Conservation (phyloP, 92 coral and sea anemone species). For the Palythoa grandis region DNA sequence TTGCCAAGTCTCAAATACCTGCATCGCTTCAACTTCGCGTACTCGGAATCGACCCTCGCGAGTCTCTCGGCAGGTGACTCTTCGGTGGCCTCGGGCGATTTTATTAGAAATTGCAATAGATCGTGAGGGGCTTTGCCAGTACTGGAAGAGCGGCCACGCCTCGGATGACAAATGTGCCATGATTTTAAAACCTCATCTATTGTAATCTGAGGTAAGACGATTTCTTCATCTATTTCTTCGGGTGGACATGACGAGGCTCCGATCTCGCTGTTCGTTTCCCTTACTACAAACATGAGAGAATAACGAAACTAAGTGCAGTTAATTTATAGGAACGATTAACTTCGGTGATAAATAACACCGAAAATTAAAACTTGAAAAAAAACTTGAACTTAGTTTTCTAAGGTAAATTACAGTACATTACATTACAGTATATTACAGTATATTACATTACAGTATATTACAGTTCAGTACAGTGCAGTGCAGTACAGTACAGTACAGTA, state of each 20-base stretch:
- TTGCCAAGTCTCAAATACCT: conserved; percentile 72
- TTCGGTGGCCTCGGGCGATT: conserved; percentile 45
- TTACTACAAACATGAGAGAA: not conserved
- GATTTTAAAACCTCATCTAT: conserved; percentile 82
- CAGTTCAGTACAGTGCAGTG: no score
- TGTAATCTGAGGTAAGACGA: conserved; percentile 74
- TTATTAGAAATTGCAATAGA: conserved; percentile 70
- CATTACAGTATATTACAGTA: no score
- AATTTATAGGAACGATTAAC: not conserved
- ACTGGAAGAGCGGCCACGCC: conserved; percentile 61
- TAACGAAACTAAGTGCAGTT: not conserved
- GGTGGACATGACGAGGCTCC: not conserved
- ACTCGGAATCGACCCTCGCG: conserved; percentile 49
- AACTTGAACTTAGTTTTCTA: no score
- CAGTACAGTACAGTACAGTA: no score
- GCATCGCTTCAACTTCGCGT: conserved; percentile 72
- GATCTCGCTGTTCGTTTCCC: not conserved
- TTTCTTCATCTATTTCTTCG: conserved; percentile 10
- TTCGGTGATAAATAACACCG: no score
- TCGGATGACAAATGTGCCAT: conserved; percentile 66
- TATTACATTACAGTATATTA: no score
- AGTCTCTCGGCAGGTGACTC: conserved; percentile 34
- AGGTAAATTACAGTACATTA: no score
- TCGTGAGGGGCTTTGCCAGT: conserved; percentile 52
- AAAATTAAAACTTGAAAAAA: no score